Evolutionary conservation across 2,888 invertebrate species (phyloP), one percentile per base, ranked within the genome.

Genomic region (Ornithoptera priamus): DNA sequence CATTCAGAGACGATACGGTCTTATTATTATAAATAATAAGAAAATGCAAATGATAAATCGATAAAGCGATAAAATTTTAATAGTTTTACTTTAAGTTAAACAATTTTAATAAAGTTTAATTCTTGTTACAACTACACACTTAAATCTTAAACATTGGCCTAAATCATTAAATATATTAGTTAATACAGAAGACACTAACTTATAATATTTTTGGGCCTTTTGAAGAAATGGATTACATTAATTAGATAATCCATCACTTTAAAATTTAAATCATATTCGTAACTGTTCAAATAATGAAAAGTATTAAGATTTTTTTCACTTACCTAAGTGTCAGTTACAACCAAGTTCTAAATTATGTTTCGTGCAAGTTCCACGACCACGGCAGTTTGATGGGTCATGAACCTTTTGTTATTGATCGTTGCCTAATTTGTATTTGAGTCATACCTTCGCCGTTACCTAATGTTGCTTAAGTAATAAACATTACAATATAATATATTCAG

Each of bases 401-500:
- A 36, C 66, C 66, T 61, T 66, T n/a, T 53, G 36, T 50, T 66
- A 66, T 60, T 59, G 30, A 66, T 65, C 30, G 60, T 60, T 53
- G 15, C 60, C 60, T 66, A 61, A 67, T 67, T 62, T 62, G 67
- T 56, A 36, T 39, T 61, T 57, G 57, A 57, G 57, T 57, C 57
- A 57, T 20, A 20, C 8, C 20, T 22, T 20, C 7, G 7, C 57
- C 1, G 20, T 57, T 57, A 20, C 20, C 0, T 50, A 50, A 50
- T 15, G 17, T 15, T 18, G 17, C 17, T 50, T 46, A 46, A 10
- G 2, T 7, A 4, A 46, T 46, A 15, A 46, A 46, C 10, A 46
- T 46, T 46, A 46, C 8, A 46, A 12, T 46, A 22, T 22, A 22
- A 18, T 50, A 17, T 18, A 17, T 18, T 15, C 50, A 12, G 18